Base-by-base conservation (phyloP, 2,797 vertebrate genomes). In the Triplophysa yarkandensis region DNA sequence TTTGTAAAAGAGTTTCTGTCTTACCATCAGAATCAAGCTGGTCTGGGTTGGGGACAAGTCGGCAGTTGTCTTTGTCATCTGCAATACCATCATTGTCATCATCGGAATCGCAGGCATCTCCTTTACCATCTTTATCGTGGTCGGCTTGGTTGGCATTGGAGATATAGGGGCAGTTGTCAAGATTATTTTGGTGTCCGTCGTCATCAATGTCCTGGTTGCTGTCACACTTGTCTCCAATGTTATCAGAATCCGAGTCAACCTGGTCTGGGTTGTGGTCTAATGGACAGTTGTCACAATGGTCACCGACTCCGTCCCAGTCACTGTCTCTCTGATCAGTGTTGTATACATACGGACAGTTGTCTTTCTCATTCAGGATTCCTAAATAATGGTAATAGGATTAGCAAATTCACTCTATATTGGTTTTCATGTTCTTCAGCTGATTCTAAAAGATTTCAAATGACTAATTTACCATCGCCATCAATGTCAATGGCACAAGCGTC, bases 211-310 rank as follows among this genome's bases (percentile, higher is more conserved):
- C 97, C 86, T 99, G 95, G 84, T 99, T 99, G 90, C 90, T 98
- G 90, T 99, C 98, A 4, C 98, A 99, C 58, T 94, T 91, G 84
- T 99, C 98, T 78, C 98, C 98, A 54, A 99, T 87, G 28, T 66
- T 96, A 84, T 98, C 97, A 10, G 97, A 97, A 87, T 99, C 98
- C 0, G 95, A 94, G 88, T 99, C 98, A 46, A 94, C 97, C 95
- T 99, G 98, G 81, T 99, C 96, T 71, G 96, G 96, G 85, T 99
- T 99, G 88, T 99, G 96, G 85, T 95, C 95, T 82, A 99, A 85
- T 25, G 98, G 98, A 81, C 98, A 99, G 89, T 99, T 99, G 86
- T 99, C 98, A 85, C 98, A 99, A 48, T 99, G 97, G 88, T 99
- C 97, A 87, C 98, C 98, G 77, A 99, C 95, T 1, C 97, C 95